Conservation (phyloP, 2,888 invertebrate species). For the Tipula vernalis region DNA sequence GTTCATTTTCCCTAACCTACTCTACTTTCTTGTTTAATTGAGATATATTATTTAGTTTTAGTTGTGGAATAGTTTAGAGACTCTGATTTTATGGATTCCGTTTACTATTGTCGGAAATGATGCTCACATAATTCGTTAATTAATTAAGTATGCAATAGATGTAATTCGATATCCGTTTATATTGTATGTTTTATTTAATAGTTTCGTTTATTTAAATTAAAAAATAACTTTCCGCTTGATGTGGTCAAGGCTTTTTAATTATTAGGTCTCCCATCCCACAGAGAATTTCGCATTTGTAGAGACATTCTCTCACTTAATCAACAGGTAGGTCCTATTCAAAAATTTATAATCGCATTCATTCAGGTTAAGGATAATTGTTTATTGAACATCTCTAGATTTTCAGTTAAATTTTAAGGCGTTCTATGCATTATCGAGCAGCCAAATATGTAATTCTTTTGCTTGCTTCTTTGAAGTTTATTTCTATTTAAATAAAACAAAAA, state of each 20-base stretch:
- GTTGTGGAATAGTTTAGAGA: neutral
- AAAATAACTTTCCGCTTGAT: neutral
- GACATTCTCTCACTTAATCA: too few species aligned
- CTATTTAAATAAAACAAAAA: too few species aligned
- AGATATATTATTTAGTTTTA: neutral
- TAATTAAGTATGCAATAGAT: neutral
- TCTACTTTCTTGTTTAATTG: neutral
- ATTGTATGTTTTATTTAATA: neutral
- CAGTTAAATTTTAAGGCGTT: too few species aligned
- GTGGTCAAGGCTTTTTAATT: neutral
- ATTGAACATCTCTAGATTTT: too few species aligned
- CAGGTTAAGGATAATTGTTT: too few species aligned
- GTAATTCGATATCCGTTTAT: neutral
- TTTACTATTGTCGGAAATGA: neutral
- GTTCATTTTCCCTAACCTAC: neutral
- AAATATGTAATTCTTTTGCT: too few species aligned
- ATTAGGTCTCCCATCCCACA: neutral
- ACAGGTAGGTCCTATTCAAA: too few species aligned
- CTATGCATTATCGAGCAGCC: too few species aligned
- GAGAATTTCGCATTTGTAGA: neutral
- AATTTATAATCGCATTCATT: too few species aligned
- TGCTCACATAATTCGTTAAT: neutral
- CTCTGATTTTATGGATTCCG: neutral
- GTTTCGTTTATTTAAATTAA: neutral
- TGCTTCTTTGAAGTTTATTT: too few species aligned